Conservation (phyloP, 2,797 vertebrate species). For the Euthynnus affinis region DNA sequence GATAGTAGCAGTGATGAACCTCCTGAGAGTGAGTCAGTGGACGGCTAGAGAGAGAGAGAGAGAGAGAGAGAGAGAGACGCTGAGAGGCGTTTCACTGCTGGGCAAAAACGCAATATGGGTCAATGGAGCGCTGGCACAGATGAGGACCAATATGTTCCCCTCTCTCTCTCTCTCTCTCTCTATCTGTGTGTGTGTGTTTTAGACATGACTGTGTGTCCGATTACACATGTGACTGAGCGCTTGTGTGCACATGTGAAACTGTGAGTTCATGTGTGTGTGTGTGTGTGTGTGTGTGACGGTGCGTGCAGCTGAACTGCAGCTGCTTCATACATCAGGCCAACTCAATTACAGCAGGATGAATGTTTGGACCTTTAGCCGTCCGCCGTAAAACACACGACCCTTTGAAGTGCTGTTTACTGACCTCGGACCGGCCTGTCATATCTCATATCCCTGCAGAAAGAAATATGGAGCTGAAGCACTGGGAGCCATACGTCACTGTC, state of each 20-base stretch:
- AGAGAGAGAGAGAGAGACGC: no score
- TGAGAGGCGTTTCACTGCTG: slow-evolving; percentile 59
- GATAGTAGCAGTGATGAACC: slow-evolving; percentile 58
- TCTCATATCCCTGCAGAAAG: slow-evolving; percentile 19
- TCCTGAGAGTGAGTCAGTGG: slow-evolving; percentile 57
- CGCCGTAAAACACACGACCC: slow-evolving; percentile 58
- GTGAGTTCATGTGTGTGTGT: background rate
- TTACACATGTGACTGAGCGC: slow-evolving; percentile 23
- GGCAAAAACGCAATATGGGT: slow-evolving; percentile 73
- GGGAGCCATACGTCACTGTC: background rate
- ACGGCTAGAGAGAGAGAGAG: slow-evolving; percentile 29
- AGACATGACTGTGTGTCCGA: slow-evolving; percentile 15
- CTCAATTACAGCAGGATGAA: slow-evolving; percentile 54
- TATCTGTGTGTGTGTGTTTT: slow-evolving; percentile 29
- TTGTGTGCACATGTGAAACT: slow-evolving; percentile 9
- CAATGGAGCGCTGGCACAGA: slow-evolving; percentile 75
- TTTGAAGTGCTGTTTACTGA: slow-evolving; percentile 54
- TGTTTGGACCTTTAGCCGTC: slow-evolving; percentile 49
- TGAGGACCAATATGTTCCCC: slow-evolving; percentile 64
- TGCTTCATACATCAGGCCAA: slow-evolving; percentile 35
- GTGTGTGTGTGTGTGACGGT: slow-evolving; percentile 17
- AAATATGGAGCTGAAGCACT: background rate
- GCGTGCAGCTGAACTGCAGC: slow-evolving; percentile 23
- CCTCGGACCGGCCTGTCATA: slow-evolving; percentile 37
- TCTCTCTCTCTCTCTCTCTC: no score